phyloP scores from a whole-genome alignment of 2,113 vertebrate genomes.

The Arizona elegans region DNA sequence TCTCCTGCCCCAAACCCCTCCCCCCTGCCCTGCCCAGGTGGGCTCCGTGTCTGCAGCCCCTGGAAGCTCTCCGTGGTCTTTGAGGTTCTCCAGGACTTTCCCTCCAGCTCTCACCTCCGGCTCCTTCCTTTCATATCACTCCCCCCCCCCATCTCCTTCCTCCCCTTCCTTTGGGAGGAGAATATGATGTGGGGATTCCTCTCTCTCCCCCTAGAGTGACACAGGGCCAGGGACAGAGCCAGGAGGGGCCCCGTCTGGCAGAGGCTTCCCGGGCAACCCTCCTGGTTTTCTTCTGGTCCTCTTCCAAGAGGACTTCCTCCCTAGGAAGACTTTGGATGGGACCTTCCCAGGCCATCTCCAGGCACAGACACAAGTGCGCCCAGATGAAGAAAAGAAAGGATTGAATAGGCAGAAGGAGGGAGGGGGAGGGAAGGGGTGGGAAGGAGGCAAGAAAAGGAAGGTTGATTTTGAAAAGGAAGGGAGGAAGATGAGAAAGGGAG shows the following conservation, averaged over 20 bases:
- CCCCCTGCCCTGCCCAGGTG: not conserved
- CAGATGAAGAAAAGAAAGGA: not conserved
- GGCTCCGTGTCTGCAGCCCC: too few species aligned
- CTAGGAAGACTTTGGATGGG: not conserved
- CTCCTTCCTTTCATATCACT: not conserved
- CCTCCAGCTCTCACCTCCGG: not conserved
- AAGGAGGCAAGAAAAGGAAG: too few species aligned
- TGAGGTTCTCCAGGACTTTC: too few species aligned
- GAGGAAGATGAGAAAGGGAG: too few species aligned
- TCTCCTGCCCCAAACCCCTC: accelerated
- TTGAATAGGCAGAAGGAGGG: too few species aligned
- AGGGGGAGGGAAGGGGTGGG: not conserved
- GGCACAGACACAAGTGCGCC: not conserved
- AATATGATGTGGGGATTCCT: not conserved
- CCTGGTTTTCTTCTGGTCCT: too few species aligned
- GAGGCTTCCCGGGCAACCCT: not conserved
- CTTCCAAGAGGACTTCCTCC: too few species aligned
- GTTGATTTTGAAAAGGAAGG: too few species aligned
- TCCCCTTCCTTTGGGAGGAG: not conserved
- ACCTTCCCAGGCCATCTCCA: too few species aligned
- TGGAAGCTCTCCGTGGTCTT: not conserved
- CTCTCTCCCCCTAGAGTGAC: too few species aligned
- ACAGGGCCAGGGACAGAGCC: too few species aligned
- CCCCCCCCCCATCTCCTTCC: not conserved
- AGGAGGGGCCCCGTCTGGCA: too few species aligned